phyloP scores from a whole-genome alignment of 2,888 invertebrate species.

The Miltochrista miniata region DNA sequence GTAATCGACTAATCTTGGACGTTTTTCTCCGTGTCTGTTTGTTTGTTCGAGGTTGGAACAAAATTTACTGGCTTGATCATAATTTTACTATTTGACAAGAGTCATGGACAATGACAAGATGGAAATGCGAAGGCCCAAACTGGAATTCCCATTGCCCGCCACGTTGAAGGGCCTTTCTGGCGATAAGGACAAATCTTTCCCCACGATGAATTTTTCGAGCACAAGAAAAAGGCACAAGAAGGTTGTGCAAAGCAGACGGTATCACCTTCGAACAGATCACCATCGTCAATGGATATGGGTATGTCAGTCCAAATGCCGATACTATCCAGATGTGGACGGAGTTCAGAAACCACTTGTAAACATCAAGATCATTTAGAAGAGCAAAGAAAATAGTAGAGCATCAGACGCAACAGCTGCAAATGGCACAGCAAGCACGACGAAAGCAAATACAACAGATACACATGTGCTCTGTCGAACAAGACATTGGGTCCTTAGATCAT shows the following conservation, averaged over 20 bases:
- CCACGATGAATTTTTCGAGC: conserved; percentile 80
- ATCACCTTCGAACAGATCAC: conserved; percentile 44
- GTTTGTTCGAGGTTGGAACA: too few relatives aligned
- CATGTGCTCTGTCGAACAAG: conserved; percentile 52
- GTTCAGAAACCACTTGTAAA: conserved; percentile 37
- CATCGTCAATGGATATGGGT: conserved; percentile 39
- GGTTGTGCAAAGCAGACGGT: conserved; percentile 22
- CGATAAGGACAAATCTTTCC: conserved; percentile 63
- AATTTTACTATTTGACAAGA: too few relatives aligned
- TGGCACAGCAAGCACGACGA: conserved; percentile 36
- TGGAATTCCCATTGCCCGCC: conserved; percentile 71
- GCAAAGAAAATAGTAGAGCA: conserved; percentile 57
- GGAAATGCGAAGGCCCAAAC: conserved; percentile 66
- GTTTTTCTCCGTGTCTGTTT: too few relatives aligned
- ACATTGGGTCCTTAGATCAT: too few relatives aligned
- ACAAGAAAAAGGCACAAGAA: conserved; percentile 52
- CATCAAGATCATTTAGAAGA: conserved; percentile 50
- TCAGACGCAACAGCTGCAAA: conserved; percentile 43
- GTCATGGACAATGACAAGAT: conserved; percentile 62
- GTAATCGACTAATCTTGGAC: too few relatives aligned
- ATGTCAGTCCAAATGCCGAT: conserved; percentile 23
- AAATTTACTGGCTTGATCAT: too few relatives aligned
- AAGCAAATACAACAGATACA: conserved; percentile 56
- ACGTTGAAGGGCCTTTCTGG: conserved; percentile 59
- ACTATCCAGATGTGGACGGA: conserved; percentile 39